Conservation (phyloP, 2,797 vertebrate species). For the Emydoidea blandingii region DNA sequence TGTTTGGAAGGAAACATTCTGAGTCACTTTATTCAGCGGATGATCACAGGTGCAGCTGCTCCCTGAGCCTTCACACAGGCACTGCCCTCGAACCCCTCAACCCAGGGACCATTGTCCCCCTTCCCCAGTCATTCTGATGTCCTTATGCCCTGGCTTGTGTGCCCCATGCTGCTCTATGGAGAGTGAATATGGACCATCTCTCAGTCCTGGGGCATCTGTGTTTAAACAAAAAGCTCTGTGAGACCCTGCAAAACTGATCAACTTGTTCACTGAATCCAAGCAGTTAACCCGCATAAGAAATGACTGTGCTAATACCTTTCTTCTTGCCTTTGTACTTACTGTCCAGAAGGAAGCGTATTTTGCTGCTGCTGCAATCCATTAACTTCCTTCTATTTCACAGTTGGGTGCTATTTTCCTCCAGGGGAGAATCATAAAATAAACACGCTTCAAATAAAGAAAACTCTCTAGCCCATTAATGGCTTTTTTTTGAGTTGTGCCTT, state of each 20-base stretch:
- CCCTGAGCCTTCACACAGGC: neutral
- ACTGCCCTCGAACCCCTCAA: neutral
- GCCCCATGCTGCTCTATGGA: neutral
- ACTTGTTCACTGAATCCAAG: neutral
- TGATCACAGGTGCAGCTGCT: neutral
- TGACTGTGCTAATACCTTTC: neutral
- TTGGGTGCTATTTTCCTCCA: neutral
- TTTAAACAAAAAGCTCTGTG: neutral
- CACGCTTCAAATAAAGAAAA: neutral
- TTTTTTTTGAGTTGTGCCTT: neutral
- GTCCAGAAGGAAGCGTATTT: neutral
- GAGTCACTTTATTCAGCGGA: neutral
- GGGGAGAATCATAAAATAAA: neutral
- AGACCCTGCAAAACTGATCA: neutral
- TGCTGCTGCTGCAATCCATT: conserved; percentile 9
- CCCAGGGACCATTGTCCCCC: neutral
- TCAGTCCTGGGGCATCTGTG: neutral
- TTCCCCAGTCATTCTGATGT: neutral
- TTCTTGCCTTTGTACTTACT: neutral
- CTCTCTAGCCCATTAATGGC: neutral
- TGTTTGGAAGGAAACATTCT: neutral
- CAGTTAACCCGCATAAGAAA: neutral
- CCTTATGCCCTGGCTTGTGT: neutral
- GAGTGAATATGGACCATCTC: neutral
- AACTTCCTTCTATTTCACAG: neutral